A percentile compares a stretch with the other conserved stretches of the same genome.
phyloP scores from a whole-genome alignment of 2,113 vertebrate genomes.

The Cryptotis parvus region DNA sequence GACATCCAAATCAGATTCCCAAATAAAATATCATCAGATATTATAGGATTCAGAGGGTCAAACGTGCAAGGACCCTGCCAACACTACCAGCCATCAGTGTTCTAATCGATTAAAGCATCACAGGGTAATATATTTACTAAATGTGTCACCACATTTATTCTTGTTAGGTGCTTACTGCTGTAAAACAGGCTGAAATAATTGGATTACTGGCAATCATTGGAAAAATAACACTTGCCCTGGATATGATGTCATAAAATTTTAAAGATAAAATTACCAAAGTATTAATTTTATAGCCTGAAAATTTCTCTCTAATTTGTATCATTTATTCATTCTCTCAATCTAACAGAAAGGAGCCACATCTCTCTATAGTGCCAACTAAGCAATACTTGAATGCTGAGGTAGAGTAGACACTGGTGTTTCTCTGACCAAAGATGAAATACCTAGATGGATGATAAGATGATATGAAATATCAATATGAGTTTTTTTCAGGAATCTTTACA shows the following conservation, averaged over 20 bases:
- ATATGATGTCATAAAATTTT: constrained; percentile 57
- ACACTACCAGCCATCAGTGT: constrained; percentile 31
- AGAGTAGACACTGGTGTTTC: not conserved
- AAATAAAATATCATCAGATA: constrained; percentile 76
- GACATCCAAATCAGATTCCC: constrained; percentile 84
- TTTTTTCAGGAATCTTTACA: not conserved
- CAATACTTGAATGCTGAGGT: not conserved
- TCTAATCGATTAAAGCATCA: constrained; percentile 85
- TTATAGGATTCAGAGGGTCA: constrained; percentile 71
- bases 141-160: constrained; percentile 68
- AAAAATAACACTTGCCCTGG: constrained; percentile 54
- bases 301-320: not conserved
- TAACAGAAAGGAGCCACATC: not conserved
- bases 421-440: not conserved
- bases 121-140: constrained; percentile 76
- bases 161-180: constrained; percentile 76
- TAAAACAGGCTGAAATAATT: constrained; percentile 82
- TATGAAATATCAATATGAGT: not conserved
- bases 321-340: not conserved
- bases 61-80: constrained; percentile 70
- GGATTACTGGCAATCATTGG: constrained; percentile 73
- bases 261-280: constrained; percentile 7
- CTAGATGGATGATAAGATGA: not conserved
- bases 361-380: not conserved
- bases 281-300: not conserved